Percentiles rank a stretch among this genome's conserved stretches.
These are phyloP conservation scores for Eulemur coronatus DNA, from an alignment of 2,797 vertebrate genomes.

Conservation along the genomic window DNA sequence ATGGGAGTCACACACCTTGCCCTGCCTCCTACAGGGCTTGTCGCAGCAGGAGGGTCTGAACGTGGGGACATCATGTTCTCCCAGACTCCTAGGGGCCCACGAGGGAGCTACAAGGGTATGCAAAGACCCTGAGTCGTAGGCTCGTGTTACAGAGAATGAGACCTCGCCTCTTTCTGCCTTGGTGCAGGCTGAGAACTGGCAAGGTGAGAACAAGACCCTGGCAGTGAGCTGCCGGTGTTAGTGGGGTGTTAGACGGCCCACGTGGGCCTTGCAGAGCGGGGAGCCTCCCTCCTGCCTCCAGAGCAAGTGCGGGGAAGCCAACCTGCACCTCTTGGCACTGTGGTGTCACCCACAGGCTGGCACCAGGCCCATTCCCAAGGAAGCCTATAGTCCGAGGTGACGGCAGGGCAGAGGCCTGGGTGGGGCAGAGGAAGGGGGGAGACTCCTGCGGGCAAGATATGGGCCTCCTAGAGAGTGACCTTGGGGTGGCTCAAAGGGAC, in stretches of 20 bases:
- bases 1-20: not conserved
- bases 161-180: not conserved
- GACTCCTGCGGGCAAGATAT: not conserved
- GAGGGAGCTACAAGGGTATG: not conserved
- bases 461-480: not conserved
- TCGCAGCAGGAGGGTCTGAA: fast-evolving
- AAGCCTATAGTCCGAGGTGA: not conserved
- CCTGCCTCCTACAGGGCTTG: not conserved
- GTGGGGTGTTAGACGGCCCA: not conserved
- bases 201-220: not conserved
- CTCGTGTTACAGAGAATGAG: not conserved
- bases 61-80: not conserved
- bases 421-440: not conserved
- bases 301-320: not conserved
- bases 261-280: not conserved
- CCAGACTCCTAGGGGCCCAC: not conserved
- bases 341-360: not conserved
- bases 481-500: not conserved
- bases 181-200: too few species aligned
- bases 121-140: not conserved
- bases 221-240: not conserved
- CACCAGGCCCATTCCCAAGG: not conserved
- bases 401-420: not conserved
- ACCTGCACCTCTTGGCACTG: not conserved
- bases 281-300: not conserved